Percentiles rank a stretch among this genome's conserved stretches.
Conservation (phyloP, 2,797 vertebrate genomes). For the Danio albolineatus region DNA sequence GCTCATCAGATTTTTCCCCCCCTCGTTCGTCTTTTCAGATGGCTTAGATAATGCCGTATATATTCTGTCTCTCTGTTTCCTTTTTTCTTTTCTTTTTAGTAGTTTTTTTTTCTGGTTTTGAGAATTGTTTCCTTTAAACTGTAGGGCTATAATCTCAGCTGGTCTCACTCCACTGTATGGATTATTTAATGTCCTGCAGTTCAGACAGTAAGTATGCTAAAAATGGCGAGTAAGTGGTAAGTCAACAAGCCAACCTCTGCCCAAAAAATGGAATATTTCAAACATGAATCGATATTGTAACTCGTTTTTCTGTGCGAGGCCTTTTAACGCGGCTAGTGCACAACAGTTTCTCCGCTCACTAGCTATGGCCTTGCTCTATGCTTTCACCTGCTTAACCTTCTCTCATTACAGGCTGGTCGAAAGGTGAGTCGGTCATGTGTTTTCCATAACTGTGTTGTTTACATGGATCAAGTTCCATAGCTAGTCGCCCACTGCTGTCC, state of each 20-base stretch:
- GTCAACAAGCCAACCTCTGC: constrained; percentile 72
- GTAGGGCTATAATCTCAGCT: constrained; percentile 78
- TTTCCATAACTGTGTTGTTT: constrained; percentile 67
- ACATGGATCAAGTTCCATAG: constrained; percentile 73
- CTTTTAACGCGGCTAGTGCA: constrained; percentile 64
- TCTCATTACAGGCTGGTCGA: constrained; percentile 75
- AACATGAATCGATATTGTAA: constrained; percentile 53
- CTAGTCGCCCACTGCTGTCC: constrained; percentile 52
- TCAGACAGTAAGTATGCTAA: constrained; percentile 82
- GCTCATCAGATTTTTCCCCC: constrained; percentile 48
- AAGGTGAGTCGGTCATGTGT: constrained; percentile 75
- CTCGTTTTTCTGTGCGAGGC: constrained; percentile 78
- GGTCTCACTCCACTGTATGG: constrained; percentile 81
- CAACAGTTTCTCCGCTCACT: constrained; percentile 68
- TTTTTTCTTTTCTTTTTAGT: constrained; percentile 42
- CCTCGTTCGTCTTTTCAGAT: constrained; percentile 45
- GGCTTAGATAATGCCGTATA: constrained; percentile 50
- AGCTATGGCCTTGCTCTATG: constrained; percentile 69
- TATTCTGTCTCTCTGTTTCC: constrained; percentile 63
- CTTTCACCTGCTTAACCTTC: constrained; percentile 63
- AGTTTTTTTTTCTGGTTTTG: constrained; percentile 57
- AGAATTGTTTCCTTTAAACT: constrained; percentile 78
- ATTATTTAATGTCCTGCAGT: constrained; percentile 81
- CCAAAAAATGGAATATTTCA: constrained; percentile 63
- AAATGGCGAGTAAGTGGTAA: constrained; percentile 77